Conservation (phyloP, 92 coral and sea anemone species). For the Umimayanthus chanpuru region DNA sequence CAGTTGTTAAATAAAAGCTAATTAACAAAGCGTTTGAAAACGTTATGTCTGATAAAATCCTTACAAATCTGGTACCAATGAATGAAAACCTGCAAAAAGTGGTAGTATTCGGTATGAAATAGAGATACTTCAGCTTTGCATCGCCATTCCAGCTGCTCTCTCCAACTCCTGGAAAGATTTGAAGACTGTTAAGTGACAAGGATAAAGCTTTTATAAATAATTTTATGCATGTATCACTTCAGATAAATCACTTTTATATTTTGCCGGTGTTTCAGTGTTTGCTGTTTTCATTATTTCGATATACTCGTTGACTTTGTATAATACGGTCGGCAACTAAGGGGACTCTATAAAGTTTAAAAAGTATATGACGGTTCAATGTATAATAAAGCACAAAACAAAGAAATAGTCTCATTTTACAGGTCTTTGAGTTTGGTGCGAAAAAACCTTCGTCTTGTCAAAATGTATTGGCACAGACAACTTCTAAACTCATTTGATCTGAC, state of each 20-base stretch:
- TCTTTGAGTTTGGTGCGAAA: not conserved
- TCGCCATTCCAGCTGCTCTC: not conserved
- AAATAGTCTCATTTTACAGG: not conserved
- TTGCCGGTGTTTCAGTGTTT: not conserved
- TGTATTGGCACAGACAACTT: not conserved
- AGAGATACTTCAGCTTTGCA: not conserved
- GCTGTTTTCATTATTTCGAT: not conserved
- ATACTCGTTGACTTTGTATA: not conserved
- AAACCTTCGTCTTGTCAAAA: not conserved
- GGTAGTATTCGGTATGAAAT: not conserved
- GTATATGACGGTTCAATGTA: not conserved
- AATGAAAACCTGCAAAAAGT: not conserved
- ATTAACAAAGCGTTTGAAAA: not conserved
- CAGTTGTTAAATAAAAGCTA: constrained; percentile 1
- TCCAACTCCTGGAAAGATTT: not conserved
- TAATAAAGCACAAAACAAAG: not conserved
- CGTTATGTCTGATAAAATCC: not conserved
- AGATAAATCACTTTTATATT: not conserved
- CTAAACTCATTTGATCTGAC: not conserved
- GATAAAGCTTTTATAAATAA: not conserved
- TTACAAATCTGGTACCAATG: not conserved
- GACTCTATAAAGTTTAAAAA: not conserved
- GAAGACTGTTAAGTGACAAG: not conserved
- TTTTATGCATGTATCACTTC: not conserved
- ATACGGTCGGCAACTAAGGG: not conserved